A percentile compares a stretch with the other conserved stretches of the same genome.
Evolutionary conservation across 2,113 vertebrate species (phyloP).

Genomic region (Mustela lutreola): DNA sequence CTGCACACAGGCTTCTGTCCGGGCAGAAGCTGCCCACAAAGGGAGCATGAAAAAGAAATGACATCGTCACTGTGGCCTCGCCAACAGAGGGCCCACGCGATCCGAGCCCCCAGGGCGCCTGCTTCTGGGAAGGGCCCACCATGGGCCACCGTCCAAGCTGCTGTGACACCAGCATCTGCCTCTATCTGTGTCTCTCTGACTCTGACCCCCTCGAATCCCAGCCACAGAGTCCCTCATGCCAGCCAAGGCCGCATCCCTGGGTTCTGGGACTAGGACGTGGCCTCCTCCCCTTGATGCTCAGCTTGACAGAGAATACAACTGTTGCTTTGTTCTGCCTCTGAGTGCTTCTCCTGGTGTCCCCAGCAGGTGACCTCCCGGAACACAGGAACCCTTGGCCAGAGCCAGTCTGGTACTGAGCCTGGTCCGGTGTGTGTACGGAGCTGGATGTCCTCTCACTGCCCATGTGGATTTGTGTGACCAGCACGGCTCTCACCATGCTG

Average conservation of each 20-base stretch:
- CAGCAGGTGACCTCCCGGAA: too few species aligned
- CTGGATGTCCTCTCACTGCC: background rate
- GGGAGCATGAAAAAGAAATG: background rate
- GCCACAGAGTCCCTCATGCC: background rate
- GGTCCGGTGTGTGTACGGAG: background rate
- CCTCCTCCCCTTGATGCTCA: background rate
- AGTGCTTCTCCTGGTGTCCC: background rate
- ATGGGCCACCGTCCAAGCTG: background rate
- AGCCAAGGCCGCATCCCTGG: background rate
- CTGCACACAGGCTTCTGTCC: background rate
- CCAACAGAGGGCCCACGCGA: background rate
- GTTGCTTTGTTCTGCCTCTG: background rate
- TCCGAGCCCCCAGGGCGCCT: background rate
- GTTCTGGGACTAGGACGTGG: background rate
- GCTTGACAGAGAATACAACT: accelerated
- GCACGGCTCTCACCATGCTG: accelerated
- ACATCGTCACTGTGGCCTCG: background rate
- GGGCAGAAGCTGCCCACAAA: background rate
- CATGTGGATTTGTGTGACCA: accelerated
- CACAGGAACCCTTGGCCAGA: accelerated
- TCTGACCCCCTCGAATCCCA: background rate
- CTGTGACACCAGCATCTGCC: background rate
- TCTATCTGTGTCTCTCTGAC: accelerated
- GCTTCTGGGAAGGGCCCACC: background rate
- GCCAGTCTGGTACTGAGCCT: background rate